Percentiles rank a stretch among this genome's conserved stretches.
Evolutionary conservation across 2,888 invertebrate genomes (phyloP).

Genomic region (Heliconius aoede): DNA sequence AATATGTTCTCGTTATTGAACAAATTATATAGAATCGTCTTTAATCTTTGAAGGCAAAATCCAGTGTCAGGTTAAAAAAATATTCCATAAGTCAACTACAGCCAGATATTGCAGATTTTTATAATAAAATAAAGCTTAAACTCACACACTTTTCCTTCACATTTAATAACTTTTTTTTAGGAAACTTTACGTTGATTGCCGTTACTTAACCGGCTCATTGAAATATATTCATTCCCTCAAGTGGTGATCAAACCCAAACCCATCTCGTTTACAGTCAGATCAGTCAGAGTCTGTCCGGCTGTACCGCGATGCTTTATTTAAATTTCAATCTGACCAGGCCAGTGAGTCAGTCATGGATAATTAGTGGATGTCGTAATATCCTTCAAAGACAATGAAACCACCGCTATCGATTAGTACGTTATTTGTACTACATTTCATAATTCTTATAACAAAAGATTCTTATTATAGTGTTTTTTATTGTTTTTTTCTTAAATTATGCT

Average conservation of each 20-base stretch:
- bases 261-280: neutral
- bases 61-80: too few species aligned
- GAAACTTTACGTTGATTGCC: neutral
- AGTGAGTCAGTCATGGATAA: constrained; percentile 40
- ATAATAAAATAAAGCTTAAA: too few species aligned
- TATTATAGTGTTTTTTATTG: neutral
- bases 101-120: too few species aligned
- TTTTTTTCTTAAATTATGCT: neutral
- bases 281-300: neutral
- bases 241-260: neutral
- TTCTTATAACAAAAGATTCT: constrained; percentile 7
- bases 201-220: neutral
- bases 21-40: too few species aligned
- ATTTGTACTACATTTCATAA: constrained; percentile 33
- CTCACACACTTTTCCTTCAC: too few species aligned
- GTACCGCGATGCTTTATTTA: neutral
- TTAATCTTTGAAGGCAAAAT: too few species aligned
- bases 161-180: too few species aligned
- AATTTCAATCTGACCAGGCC: constrained; percentile 28
- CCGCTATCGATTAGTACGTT: constrained; percentile 37
- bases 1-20: too few species aligned
- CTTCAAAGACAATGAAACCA: constrained; percentile 47
- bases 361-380: constrained; percentile 47
- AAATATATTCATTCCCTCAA: neutral
- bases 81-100: too few species aligned